phyloP scores from a whole-genome alignment of 2,797 vertebrate species.

The Neosilurus mollespiculum region DNA sequence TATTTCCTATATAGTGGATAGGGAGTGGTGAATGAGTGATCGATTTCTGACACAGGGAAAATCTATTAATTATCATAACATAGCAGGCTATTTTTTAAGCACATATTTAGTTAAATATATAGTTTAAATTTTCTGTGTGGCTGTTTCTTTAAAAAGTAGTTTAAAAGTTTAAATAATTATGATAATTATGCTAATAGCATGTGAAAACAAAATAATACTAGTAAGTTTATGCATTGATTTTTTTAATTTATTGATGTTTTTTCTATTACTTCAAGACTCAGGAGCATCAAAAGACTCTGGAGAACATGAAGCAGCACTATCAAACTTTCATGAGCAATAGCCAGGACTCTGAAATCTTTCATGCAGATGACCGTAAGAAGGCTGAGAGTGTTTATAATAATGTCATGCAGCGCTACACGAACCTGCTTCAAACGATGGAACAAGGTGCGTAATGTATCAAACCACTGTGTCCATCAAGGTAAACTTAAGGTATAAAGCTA shows the following conservation, averaged over 20 bases:
- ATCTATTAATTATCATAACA: too few relatives aligned
- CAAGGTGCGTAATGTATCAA: constrained; percentile 73
- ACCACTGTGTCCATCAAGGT: too few relatives aligned
- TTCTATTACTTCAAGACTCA: constrained; percentile 82
- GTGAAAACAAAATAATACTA: neutral
- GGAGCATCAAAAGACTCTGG: constrained; percentile 81
- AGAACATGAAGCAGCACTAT: constrained; percentile 85
- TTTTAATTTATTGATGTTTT: neutral
- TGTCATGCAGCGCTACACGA: constrained; percentile 81
- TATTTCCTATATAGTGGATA: too few relatives aligned
- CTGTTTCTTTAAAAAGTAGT: neutral
- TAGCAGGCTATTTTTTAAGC: neutral
- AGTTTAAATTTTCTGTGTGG: neutral
- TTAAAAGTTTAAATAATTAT: too few relatives aligned
- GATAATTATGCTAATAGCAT: too few relatives aligned
- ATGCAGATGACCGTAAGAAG: constrained; percentile 84
- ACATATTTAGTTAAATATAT: neutral
- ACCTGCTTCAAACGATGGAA: constrained; percentile 81
- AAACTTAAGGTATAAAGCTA: neutral
- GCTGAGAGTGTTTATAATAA: constrained; percentile 80
- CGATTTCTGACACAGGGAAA: too few relatives aligned
- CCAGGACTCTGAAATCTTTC: constrained; percentile 83
- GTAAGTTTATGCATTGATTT: neutral
- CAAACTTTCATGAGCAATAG: constrained; percentile 88
- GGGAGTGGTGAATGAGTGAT: too few relatives aligned